Conservation (phyloP, 2,113 vertebrate species). For the Halcyon senegalensis region DNA sequence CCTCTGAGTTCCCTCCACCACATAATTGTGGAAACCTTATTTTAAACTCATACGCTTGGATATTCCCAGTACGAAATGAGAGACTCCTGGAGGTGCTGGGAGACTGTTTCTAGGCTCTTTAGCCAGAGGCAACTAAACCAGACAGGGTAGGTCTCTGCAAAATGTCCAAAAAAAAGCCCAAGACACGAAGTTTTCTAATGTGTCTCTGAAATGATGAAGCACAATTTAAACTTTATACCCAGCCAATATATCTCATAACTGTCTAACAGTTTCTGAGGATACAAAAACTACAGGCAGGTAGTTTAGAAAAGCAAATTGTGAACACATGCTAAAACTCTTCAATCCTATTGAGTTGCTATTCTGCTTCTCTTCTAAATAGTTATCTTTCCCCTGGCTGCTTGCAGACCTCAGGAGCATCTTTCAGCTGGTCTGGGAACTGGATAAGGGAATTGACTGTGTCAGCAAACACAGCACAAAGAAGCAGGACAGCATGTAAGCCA, state of each 20-base stretch:
- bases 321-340: not conserved
- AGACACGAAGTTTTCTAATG: not conserved
- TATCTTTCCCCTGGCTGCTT: not conserved
- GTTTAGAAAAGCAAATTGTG: not conserved
- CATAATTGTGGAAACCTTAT: not conserved
- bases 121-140: not conserved
- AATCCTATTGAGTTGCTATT: not conserved
- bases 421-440: not conserved
- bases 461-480: not conserved
- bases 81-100: not conserved
- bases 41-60: not conserved
- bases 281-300: not conserved
- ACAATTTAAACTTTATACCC: not conserved
- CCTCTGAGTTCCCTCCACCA: not conserved
- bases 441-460: not conserved
- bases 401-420: not conserved
- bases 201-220: not conserved
- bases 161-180: not conserved
- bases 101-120: not conserved
- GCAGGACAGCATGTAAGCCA: accelerated
- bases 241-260: not conserved
- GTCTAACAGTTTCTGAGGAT: not conserved
- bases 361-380: not conserved
- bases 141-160: not conserved
- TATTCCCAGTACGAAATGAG: not conserved